Evolutionary conservation across 2,888 invertebrate species (phyloP).

Genomic region (Polylopha cassiicola): DNA sequence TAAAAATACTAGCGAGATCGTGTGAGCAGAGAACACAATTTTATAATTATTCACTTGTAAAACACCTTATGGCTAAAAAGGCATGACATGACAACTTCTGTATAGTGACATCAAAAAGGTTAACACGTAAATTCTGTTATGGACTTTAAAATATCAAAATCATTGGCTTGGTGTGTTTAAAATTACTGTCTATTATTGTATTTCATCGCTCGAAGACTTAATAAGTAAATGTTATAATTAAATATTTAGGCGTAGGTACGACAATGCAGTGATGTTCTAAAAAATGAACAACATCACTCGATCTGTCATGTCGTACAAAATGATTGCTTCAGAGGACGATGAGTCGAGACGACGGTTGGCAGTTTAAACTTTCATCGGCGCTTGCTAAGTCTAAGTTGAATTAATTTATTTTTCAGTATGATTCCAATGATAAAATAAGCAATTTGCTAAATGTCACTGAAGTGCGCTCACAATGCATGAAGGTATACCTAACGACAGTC

Average conservation of each 20-base stretch:
- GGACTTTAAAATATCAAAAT: constrained; percentile 37
- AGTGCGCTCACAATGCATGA: too few species aligned
- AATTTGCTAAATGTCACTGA: too few species aligned
- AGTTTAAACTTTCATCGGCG: too few species aligned
- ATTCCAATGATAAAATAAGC: too few species aligned
- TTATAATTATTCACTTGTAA: constrained; percentile 45
- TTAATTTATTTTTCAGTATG: too few species aligned
- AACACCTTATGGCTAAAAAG: constrained; percentile 66
- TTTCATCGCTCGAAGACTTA: constrained; percentile 7
- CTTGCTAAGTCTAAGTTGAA: too few species aligned
- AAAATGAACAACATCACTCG: constrained; percentile 4
- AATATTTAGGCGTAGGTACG: constrained; percentile 4
- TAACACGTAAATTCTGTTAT: constrained; percentile 42
- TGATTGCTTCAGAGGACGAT: too few species aligned
- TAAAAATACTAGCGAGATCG: constrained; percentile 76
- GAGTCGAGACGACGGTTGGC: too few species aligned
- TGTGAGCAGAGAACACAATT: constrained; percentile 74
- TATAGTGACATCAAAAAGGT: constrained; percentile 58
- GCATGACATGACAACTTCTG: constrained; percentile 59
- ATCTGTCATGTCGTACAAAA: too few species aligned
- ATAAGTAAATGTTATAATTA: constrained; percentile 1
- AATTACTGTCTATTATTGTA: constrained; percentile 27
- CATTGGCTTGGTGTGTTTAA: constrained; percentile 36
- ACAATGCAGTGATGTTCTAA: not conserved
- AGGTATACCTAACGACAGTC: too few species aligned